Evolutionary conservation across 2,888 invertebrate species (phyloP).

Genomic region (Linyphia triangularis): DNA sequence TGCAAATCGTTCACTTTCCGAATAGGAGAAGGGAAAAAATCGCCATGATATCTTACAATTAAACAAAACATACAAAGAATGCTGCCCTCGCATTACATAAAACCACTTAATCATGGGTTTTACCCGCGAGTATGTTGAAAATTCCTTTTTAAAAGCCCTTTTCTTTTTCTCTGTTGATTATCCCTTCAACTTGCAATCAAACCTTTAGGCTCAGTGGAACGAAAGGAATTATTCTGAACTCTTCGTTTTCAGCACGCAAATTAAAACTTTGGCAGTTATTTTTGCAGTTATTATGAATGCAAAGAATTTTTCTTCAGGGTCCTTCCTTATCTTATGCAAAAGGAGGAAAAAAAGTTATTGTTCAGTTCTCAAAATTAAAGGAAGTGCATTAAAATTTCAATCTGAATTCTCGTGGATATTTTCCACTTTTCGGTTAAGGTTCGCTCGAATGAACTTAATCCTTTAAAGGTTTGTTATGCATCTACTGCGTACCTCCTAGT

Average conservation of each 20-base stretch:
- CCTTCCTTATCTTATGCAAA: slow-evolving; percentile 6
- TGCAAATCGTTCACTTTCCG: background rate
- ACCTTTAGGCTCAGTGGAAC: slow-evolving; percentile 23
- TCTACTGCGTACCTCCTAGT: slow-evolving; percentile 37
- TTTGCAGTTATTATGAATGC: slow-evolving; percentile 29
- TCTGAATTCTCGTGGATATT: slow-evolving; percentile 48
- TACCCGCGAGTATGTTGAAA: slow-evolving; percentile 34
- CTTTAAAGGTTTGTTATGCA: slow-evolving; percentile 37
- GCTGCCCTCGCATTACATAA: slow-evolving; percentile 7
- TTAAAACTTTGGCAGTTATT: slow-evolving; percentile 44
- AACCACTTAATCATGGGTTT: slow-evolving; percentile 56
- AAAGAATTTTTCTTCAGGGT: slow-evolving; percentile 38
- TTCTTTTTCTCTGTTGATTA: slow-evolving; percentile 36
- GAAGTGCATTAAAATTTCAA: slow-evolving; percentile 68
- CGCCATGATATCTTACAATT: background rate
- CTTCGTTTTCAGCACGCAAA: slow-evolving; percentile 29
- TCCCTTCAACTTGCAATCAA: slow-evolving; percentile 29
- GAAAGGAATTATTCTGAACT: slow-evolving; percentile 49
- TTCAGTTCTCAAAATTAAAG: slow-evolving; percentile 53
- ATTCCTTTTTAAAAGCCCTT: slow-evolving; percentile 46
- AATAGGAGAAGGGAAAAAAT: background rate
- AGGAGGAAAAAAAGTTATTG: slow-evolving; percentile 21
- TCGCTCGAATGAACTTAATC: slow-evolving; percentile 45
- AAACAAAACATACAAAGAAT: slow-evolving; percentile 44
- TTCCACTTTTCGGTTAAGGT: slow-evolving; percentile 33